Evolutionary conservation across 2,888 invertebrate species (phyloP).

Genomic region (Apamea sordens): DNA sequence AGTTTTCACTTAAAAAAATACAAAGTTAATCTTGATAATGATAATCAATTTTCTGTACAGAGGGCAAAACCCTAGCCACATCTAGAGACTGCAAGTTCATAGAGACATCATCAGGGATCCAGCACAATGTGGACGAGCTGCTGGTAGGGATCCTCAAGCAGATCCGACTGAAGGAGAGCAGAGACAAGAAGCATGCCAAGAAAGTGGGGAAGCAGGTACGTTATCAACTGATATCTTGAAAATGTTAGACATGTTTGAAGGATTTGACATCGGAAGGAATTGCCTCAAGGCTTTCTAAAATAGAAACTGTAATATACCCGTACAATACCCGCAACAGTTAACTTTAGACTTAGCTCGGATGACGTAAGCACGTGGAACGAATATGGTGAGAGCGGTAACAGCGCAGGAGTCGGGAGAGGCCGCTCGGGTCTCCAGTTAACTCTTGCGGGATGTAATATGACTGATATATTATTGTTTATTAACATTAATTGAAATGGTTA

Average conservation of each 20-base stretch:
- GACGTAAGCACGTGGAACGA: background rate
- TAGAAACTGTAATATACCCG: background rate
- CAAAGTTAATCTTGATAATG: background rate
- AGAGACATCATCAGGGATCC: conserved; percentile 98
- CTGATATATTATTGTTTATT: background rate
- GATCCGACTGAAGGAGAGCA: conserved; percentile 94
- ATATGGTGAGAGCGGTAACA: background rate
- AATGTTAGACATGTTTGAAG: background rate
- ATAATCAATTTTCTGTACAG: conserved; percentile 85
- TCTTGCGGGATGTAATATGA: background rate
- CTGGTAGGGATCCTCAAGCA: conserved; percentile 98
- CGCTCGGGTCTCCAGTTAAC: background rate
- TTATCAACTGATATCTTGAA: background rate
- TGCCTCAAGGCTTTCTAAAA: too few relatives aligned
- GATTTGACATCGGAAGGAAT: background rate
- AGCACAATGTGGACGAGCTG: conserved; percentile 98
- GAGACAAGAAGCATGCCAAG: conserved; percentile 93
- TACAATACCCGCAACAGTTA: background rate
- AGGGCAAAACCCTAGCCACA: conserved; percentile 97
- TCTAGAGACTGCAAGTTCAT: conserved; percentile 98
- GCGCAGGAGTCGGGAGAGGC: too few relatives aligned
- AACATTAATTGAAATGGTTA: background rate
- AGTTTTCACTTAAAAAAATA: too few relatives aligned
- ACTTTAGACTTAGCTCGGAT: background rate
- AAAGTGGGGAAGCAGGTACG: conserved; percentile 82